Percentiles rank a stretch among this genome's conserved stretches.
phyloP scores from a whole-genome alignment of 2,797 vertebrate genomes.

The Danio jaintianensis region DNA sequence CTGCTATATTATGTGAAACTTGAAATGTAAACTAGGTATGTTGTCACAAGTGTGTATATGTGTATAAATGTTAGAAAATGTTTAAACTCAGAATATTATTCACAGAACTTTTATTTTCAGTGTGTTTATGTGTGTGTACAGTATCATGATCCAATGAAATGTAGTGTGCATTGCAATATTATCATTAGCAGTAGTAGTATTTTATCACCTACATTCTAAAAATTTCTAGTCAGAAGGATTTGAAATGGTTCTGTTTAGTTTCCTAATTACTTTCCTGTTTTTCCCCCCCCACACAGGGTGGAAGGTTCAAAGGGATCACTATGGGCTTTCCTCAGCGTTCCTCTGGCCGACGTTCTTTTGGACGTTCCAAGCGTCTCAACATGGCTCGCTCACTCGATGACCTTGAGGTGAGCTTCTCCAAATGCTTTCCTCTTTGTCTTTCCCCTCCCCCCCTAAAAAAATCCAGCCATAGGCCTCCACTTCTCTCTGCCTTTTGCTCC shows the following conservation, averaged over 20 bases:
- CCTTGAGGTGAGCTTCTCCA: constrained; percentile 85
- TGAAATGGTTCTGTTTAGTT: neutral
- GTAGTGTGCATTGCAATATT: too few relatives aligned
- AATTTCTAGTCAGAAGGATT: neutral
- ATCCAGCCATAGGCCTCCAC: neutral
- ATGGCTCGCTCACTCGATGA: constrained; percentile 95
- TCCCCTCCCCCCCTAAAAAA: too few relatives aligned
- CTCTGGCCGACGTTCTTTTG: constrained; percentile 86
- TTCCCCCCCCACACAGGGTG: constrained; percentile 69
- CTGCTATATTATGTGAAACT: too few relatives aligned
- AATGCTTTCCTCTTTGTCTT: neutral
- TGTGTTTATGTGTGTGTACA: too few relatives aligned
- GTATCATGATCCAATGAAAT: too few relatives aligned
- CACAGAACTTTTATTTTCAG: too few relatives aligned
- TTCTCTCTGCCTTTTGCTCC: neutral
- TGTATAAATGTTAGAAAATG: too few relatives aligned
- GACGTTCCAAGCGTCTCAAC: constrained; percentile 90
- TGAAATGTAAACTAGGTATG: too few relatives aligned
- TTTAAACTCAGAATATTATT: too few relatives aligned
- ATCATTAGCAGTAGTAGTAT: neutral
- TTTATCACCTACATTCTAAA: neutral
- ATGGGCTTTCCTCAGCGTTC: constrained; percentile 85
- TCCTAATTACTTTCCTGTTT: constrained; percentile 22
- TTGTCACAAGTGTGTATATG: too few relatives aligned
- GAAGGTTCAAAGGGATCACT: constrained; percentile 83